Evolutionary conservation across 2,888 invertebrate genomes (phyloP).

Genomic region (Lymantria monacha): DNA sequence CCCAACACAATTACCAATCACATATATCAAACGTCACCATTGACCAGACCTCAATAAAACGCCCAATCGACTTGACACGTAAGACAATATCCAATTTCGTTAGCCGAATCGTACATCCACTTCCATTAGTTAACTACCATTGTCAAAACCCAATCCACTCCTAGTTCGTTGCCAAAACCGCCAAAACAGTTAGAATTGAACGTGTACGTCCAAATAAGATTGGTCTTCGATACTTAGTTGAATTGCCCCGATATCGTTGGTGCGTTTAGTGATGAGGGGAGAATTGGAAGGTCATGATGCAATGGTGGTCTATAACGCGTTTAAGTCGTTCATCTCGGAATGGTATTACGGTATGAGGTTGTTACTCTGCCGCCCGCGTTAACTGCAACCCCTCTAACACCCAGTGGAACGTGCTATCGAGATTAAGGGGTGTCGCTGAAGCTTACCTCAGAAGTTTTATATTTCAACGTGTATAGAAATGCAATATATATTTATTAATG

Average conservation of each 20-base stretch:
- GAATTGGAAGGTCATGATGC: slow-evolving; percentile 39
- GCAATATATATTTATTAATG: no score
- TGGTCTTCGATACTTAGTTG: slow-evolving; percentile 43
- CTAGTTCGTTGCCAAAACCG: slow-evolving; percentile 58
- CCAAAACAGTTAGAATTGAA: slow-evolving; percentile 72
- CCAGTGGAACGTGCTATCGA: slow-evolving; percentile 54
- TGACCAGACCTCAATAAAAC: slow-evolving; percentile 39
- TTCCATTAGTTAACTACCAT: slow-evolving; percentile 77
- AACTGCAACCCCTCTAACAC: slow-evolving; percentile 45
- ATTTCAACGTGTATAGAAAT: no score
- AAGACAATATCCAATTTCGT: slow-evolving; percentile 64
- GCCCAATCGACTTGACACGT: slow-evolving; percentile 45
- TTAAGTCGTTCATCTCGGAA: slow-evolving; percentile 80
- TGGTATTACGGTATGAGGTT: slow-evolving; percentile 73
- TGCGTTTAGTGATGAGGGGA: slow-evolving; percentile 21
- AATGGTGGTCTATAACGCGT: slow-evolving; percentile 66
- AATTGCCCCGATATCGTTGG: slow-evolving; percentile 33
- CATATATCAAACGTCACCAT: slow-evolving; percentile 35
- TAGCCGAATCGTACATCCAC: slow-evolving; percentile 44
- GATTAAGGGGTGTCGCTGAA: slow-evolving; percentile 63
- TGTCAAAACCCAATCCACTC: slow-evolving; percentile 77
- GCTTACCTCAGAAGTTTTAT: not conserved
- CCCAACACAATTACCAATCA: slow-evolving; percentile 28
- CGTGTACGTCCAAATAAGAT: slow-evolving; percentile 47
- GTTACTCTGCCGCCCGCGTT: slow-evolving; percentile 41